Percentiles rank a stretch among this genome's conserved stretches.
phyloP scores from a whole-genome alignment of 2,888 invertebrate genomes.

The Odontocerum albicorne region DNA sequence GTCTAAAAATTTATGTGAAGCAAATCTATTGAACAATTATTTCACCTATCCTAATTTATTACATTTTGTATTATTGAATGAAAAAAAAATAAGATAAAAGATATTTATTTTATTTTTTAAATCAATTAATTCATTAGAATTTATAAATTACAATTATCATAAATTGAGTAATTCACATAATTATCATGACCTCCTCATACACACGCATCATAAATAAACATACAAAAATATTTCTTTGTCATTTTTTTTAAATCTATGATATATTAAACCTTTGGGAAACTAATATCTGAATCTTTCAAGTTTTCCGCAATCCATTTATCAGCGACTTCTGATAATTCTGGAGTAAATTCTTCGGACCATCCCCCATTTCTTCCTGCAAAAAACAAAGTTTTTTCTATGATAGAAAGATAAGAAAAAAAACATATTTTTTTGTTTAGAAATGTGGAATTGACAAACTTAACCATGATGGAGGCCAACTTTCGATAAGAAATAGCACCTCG shows the following conservation, averaged over 20 bases:
- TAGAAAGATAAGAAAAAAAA: too few species aligned
- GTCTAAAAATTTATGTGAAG: constrained; percentile 33
- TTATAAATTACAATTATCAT: constrained; percentile 4
- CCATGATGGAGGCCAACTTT: too few species aligned
- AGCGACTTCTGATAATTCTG: constrained; percentile 65
- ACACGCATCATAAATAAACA: too few species aligned
- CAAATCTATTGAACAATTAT: constrained; percentile 29
- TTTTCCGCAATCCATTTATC: constrained; percentile 71
- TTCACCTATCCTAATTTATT: constrained; percentile 37
- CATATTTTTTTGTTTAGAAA: too few species aligned
- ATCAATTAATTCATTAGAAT: constrained; percentile 8
- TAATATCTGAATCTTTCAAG: constrained; percentile 60
- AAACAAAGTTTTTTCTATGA: neutral
- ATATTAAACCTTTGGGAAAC: constrained; percentile 50
- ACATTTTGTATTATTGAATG: constrained; percentile 37
- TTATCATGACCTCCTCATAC: too few species aligned
- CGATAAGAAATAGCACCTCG: too few species aligned
- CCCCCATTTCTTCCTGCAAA: constrained; percentile 63
- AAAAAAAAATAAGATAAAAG: constrained; percentile 33
- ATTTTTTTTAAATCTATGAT: too few species aligned
- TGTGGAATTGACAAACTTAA: too few species aligned
- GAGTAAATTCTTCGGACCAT: constrained; percentile 73
- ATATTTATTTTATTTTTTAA: constrained; percentile 20
- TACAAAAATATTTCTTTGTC: too few species aligned
- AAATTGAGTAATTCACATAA: too few species aligned